Evolutionary conservation across 2,888 invertebrate genomes (phyloP), one percentile per base, ranked within the genome.

Genomic region (Atrina japonica): DNA sequence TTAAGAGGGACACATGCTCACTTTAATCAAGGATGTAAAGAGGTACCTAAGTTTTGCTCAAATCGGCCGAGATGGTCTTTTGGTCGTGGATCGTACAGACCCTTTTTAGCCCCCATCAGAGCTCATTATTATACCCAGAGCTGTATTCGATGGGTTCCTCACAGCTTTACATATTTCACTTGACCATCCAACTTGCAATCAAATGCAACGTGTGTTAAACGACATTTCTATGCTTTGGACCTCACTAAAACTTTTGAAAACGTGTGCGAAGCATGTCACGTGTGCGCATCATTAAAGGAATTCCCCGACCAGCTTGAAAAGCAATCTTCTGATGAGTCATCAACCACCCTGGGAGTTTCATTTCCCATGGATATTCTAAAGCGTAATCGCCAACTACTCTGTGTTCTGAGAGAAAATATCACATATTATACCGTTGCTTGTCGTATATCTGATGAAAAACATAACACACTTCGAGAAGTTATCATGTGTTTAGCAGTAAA

Each of bases 191-290:
- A 21, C 52, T 27, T 7, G 1, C 23, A 6, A 76, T 35, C 78
- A 78, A 53, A 40, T 80, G 29, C 30, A 58, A 43, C 27, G 21
- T n/a, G 64, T 71, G 1, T 25, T 47, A n/a, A 70, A 2, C 58
- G 76, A 9, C 58, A 79, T 56, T 75, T 80, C 41, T 78, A 66
- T 71, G 76, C 79, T 18, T 60, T 79, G 3, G 76, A 79, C 56
- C 56, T 79, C 41, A 66, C 63, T 18, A 72, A 66, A 35, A 58
- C 73, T 18, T 61, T 78, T 21, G 70, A 73, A 18, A 18, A 6
- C 16, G 56, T 58, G 5, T 53, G 21, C 27, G 25, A 53, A 7
- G 14, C 60, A 25, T 70, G 70, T 61, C 65, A 65, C 43, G 18
- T 18, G 14, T 70, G 70, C 35, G n/a, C 40, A 1, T 47, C 70